Evolutionary conservation across 2,888 invertebrate species (phyloP).

Genomic region (Drosophila niveifrons): DNA sequence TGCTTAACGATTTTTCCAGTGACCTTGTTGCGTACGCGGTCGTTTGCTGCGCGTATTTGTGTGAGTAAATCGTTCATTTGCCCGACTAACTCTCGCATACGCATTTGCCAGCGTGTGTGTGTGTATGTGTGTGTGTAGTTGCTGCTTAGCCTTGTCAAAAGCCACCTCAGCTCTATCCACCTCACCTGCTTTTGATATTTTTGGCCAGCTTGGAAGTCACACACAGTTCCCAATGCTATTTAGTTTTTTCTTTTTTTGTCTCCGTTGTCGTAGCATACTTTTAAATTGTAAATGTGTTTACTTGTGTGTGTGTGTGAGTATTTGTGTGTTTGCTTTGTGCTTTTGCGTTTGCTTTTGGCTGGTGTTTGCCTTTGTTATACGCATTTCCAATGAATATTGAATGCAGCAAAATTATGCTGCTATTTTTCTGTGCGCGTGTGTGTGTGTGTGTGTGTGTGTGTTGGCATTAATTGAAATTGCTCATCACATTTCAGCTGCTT

Average conservation of each 20-base stretch:
- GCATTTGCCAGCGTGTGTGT: not conserved
- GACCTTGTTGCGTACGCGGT: slow-evolving; percentile 85
- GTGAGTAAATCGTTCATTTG: slow-evolving; percentile 5
- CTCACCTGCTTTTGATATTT: slow-evolving; percentile 45
- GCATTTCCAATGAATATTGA: slow-evolving; percentile 45
- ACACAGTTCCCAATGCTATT: slow-evolving; percentile 44
- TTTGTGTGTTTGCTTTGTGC: slow-evolving; percentile 17
- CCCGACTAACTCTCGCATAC: not conserved
- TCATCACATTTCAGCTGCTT: slow-evolving; percentile 17
- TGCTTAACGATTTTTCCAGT: slow-evolving; percentile 85
- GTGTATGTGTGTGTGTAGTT: slow-evolving; percentile 32
- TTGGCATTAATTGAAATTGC: slow-evolving; percentile 47
- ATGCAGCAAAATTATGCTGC: slow-evolving; percentile 8
- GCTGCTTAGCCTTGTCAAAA: slow-evolving; percentile 58
- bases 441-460: slow-evolving; percentile 18
- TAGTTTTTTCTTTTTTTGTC: slow-evolving; percentile 21
- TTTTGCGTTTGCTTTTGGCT: slow-evolving; percentile 17
- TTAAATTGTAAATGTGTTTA: slow-evolving; percentile 35
- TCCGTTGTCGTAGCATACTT: slow-evolving; percentile 58
- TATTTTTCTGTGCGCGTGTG: not conserved
- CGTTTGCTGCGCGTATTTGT: slow-evolving; percentile 59
- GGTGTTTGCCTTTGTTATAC: slow-evolving; percentile 17
- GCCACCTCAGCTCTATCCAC: slow-evolving; percentile 36
- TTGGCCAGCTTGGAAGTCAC: slow-evolving; percentile 45
- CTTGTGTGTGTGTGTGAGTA: not conserved